Evolutionary conservation across 2,797 vertebrate genomes (phyloP), one percentile per base, ranked within the genome.

Genomic region (Cyclura pinguis): DNA sequence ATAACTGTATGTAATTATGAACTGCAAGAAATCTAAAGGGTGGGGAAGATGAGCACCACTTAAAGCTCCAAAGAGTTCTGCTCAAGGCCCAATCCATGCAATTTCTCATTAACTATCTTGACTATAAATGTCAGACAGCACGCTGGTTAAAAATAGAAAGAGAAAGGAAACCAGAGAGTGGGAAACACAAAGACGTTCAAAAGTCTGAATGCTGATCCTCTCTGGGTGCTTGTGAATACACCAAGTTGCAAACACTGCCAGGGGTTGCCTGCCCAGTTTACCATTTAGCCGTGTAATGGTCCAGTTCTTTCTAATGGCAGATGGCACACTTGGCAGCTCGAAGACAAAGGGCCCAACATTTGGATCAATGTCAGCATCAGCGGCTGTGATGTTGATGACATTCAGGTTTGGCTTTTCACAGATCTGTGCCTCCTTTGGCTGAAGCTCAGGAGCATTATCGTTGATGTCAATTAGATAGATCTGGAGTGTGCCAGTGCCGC

Each of bases 391-490:
- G 98, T 99, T 99, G 97, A 99, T 97, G 93, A 98, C 97, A 29
- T 97, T 98, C 62, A 98, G 97, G 97, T 97, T 97, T 0, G 98
- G 97, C 95, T 97, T 98, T 96, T 99, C 98, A 4, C 99, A 99
- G 96, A 99, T 97, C 98, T 99, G 98, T 0, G 98, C 98, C 95
- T 99, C 98, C 94, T 96, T 98, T 83, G 98, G 98, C 95, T 98
- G 96, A 77, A 99, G 98, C 89, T 97, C 98, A 0, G 99, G 99
- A 1, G 98, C 98, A 3, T 99, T 99, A 97, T 99, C 99, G 1
- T 99, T 99, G 96, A 99, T 98, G 97, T 99, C 99, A 77, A 99
- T 99, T 88, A 99, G 98, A 91, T 98, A 98, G 95, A 99, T 98
- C 97, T 98, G 98, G 96, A 99, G 96, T 0, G 99, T 99, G 91